Conservation (phyloP, 2,888 invertebrate species). For the Nemoura dubitans region DNA sequence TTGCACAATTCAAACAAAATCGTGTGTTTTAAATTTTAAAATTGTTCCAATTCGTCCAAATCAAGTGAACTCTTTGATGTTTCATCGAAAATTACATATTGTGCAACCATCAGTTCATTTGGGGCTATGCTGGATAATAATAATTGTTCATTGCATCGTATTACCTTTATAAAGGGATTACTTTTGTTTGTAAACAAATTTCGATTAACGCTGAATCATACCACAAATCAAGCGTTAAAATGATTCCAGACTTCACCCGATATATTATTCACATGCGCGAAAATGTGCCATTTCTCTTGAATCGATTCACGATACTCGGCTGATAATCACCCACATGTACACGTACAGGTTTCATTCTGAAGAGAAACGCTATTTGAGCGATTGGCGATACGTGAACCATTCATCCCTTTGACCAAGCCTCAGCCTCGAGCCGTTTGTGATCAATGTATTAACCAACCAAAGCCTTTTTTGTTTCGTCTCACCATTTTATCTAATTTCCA, state of each 20-base stretch:
- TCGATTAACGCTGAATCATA: too few relatives aligned
- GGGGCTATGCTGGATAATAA: too few relatives aligned
- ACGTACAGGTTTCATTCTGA: too few relatives aligned
- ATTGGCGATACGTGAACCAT: neutral
- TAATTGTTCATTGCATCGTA: neutral
- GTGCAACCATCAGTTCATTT: neutral
- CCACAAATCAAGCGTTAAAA: too few relatives aligned
- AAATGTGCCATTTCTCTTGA: neutral
- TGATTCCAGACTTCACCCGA: too few relatives aligned
- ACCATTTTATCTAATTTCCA: neutral
- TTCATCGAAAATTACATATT: neutral
- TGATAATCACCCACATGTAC: too few relatives aligned
- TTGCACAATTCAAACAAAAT: neutral
- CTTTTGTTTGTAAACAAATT: neutral
- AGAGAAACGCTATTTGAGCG: too few relatives aligned
- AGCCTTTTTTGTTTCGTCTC: neutral
- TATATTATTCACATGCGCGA: too few relatives aligned
- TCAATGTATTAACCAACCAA: neutral
- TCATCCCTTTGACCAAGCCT: neutral
- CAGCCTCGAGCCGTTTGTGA: neutral
- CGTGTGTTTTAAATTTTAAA: neutral
- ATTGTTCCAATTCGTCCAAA: neutral
- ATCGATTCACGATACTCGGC: neutral
- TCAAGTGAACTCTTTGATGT: neutral
- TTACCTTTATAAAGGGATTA: neutral